phyloP scores from a whole-genome alignment of 2,888 invertebrate genomes.

The Leptothorax acervorum region DNA sequence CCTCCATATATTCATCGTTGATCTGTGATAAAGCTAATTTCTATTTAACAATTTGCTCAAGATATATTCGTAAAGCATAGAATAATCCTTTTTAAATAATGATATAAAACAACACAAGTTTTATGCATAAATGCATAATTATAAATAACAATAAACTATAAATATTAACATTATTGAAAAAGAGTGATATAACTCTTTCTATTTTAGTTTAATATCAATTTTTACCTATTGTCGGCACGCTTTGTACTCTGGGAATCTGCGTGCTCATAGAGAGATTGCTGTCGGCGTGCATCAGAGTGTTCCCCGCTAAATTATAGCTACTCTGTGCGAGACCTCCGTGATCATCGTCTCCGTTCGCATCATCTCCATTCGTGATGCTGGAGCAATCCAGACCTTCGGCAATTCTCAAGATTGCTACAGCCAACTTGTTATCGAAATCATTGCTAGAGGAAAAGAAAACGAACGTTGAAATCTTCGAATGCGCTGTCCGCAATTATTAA shows the following conservation, averaged over 20 bases:
- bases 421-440: conserved; percentile 96
- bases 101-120: not conserved
- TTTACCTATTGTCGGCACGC: conserved; percentile 79
- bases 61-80: not conserved
- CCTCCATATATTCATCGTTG: not conserved
- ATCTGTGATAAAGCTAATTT: not conserved
- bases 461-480: not conserved
- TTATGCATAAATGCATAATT: not conserved
- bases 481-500: not conserved
- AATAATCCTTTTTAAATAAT: not conserved
- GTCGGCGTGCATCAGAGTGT: conserved; percentile 84
- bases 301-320: conserved; percentile 83
- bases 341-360: conserved; percentile 78
- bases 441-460: conserved; percentile 87
- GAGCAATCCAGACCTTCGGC: conserved; percentile 95
- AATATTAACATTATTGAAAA: not conserved
- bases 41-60: not conserved
- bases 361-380: conserved; percentile 76
- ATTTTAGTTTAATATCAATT: not conserved
- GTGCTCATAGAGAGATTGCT: conserved; percentile 83
- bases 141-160: not conserved
- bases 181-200: not conserved
- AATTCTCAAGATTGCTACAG: conserved; percentile 95
- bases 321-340: conserved; percentile 81
- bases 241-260: conserved; percentile 83